A percentile compares a stretch with the other conserved stretches of the same genome.
These are phyloP conservation scores for Noctua pronuba DNA, from an alignment of 2,888 invertebrate species.

Conservation along the genomic window DNA sequence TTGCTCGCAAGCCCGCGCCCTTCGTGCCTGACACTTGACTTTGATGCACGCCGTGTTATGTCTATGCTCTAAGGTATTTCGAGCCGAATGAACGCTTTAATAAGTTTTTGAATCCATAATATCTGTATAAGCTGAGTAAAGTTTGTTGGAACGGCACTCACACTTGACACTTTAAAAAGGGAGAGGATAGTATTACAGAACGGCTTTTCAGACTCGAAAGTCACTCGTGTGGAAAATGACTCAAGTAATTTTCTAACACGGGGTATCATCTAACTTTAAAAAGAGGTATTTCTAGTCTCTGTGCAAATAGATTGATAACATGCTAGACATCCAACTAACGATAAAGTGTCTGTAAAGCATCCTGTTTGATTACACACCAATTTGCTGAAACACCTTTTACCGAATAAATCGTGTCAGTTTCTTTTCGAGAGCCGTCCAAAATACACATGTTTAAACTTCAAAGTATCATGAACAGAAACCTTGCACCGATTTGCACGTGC, in stretches of 20 bases:
- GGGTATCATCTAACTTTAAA: not conserved
- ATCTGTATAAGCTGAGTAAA: constrained; percentile 1
- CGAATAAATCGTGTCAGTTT: constrained; percentile 20
- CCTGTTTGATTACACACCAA: constrained; percentile 18
- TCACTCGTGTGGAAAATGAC: not conserved
- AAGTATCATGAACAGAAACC: constrained; percentile 41
- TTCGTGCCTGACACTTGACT: constrained; percentile 68
- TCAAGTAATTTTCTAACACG: not conserved
- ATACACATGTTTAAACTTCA: constrained; percentile 22
- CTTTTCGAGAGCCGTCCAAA: constrained; percentile 21
- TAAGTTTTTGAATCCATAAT: not conserved
- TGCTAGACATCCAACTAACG: not conserved
- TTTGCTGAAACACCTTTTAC: constrained; percentile 1
- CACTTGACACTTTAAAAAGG: not conserved
- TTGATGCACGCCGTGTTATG: constrained; percentile 50
- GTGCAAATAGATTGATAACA: not conserved
- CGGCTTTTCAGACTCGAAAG: not conserved
- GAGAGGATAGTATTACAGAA: constrained; percentile 1
- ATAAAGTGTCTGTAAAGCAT: not conserved
- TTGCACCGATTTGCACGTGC: constrained; percentile 63
- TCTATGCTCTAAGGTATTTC: constrained; percentile 10
- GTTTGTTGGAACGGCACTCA: not conserved
- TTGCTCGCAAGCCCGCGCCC: constrained; percentile 68
- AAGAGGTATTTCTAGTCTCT: not conserved
- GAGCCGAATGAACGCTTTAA: not conserved